phyloP scores from a whole-genome alignment of 1,140 invertebrate genomes.

The Heliconius congener region DNA sequence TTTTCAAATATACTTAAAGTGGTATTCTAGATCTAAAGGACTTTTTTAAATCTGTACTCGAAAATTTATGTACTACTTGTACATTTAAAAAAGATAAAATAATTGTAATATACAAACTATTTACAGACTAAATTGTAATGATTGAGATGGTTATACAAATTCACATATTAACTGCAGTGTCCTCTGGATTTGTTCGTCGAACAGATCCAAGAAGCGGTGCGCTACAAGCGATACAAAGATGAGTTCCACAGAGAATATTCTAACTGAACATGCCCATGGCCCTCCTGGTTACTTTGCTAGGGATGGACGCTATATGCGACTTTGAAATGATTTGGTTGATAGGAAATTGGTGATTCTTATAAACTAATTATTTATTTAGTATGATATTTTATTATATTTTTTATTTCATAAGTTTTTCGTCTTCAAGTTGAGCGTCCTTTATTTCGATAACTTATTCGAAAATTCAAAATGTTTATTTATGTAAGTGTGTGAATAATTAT shows the following conservation, averaged over 20 bases:
- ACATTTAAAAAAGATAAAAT: not conserved
- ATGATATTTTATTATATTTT: no score
- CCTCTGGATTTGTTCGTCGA: conserved; percentile 46
- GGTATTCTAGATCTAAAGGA: no score
- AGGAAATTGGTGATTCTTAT: no score
- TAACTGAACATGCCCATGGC: conserved; percentile 36
- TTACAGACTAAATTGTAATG: conserved; percentile 36
- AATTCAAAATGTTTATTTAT: no score
- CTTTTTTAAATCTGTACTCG: no score
- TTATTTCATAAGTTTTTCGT: no score
- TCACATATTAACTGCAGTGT: conserved; percentile 47
- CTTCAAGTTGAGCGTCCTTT: no score
- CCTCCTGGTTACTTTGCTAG: conserved; percentile 39
- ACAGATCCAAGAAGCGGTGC: conserved; percentile 16
- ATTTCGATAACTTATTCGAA: no score
- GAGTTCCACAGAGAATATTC: conserved; percentile 22
- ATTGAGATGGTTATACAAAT: conserved; percentile 54
- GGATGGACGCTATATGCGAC: conserved; percentile 17
- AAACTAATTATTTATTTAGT: no score
- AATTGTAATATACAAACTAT: not conserved
- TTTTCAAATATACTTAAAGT: no score
- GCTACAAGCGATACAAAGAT: conserved; percentile 20
- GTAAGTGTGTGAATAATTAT: no score
- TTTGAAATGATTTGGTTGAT: not conserved
- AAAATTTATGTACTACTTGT: no score